These are phyloP conservation scores for Ceyx cyanopectus DNA, from an alignment of 2,113 vertebrate genomes.

Conservation along the genomic window DNA sequence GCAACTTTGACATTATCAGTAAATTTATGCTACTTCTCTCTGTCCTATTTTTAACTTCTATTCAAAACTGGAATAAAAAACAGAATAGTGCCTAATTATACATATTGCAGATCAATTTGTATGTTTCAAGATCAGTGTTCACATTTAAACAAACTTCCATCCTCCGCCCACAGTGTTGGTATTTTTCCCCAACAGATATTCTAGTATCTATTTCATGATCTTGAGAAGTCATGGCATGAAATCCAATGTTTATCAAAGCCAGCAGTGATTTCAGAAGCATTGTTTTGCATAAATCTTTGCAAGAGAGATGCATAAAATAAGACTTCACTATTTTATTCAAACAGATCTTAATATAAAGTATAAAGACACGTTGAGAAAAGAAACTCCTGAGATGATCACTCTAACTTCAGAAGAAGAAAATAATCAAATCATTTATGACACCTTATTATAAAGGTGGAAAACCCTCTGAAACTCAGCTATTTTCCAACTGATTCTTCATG, in stretches of 20 bases:
- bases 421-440: fast-evolving
- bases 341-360: neutral
- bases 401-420: neutral
- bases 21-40: neutral
- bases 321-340: neutral
- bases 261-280: neutral
- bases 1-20: neutral
- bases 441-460: neutral
- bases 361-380: neutral
- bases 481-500: neutral
- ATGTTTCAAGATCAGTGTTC: neutral
- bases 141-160: neutral
- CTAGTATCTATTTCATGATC: neutral
- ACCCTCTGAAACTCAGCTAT: neutral
- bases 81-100: neutral
- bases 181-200: neutral
- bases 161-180: neutral
- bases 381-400: neutral
- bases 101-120: neutral
- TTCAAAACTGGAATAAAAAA: neutral
- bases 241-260: neutral
- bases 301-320: neutral
- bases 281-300: neutral
- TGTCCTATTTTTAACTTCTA: neutral
- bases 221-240: neutral